Base-by-base conservation (phyloP, 2,888 invertebrate species). In the Agrotis exclamationis region DNA sequence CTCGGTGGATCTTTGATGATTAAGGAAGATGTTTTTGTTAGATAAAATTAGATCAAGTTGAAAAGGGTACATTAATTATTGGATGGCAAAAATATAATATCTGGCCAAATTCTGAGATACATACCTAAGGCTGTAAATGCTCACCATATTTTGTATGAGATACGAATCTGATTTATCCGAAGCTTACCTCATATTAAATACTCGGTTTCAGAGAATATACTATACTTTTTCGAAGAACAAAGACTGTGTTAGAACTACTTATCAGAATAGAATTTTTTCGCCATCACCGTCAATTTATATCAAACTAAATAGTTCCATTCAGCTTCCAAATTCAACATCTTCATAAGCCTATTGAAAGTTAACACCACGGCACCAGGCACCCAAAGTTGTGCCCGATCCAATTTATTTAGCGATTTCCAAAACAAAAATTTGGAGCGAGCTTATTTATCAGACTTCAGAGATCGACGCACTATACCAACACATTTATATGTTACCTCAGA, bases 371-470 rank as follows among this genome's bases (percentile, higher is more conserved):
- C 83, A 82, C 82, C 67, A 82, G 79, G 83, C 85, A 79, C 82
- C 82, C 45, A 53, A 64, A 86, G 85, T 82, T 60, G 85, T 79
- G 83, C 86, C 87, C 87, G 92, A 94, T 93, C 93, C 92, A 93
- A 94, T 94, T 93, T 94, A 91, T 93, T 93, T 91, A 90, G 88
- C 91, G 90, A 91, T 93, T 90, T 92, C 89, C 90, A 90, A 90
- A 94, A 93, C 91, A 93, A 91, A 82, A 93, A 92, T 93, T 80
- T 92, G 89, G 86, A 86, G 87, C 86, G 86, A 86, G 87, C 92
- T 39, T 93, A 94, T 94, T 93, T 94, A 93, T 94, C 93, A 93
- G 89, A 85, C 90, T 92, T 91, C 93, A 89, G 79, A 85, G 88
- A 90, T 69, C 90, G 91, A 88, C 88, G 90, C 89, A 90, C 91